These are phyloP conservation scores for Thunnus maccoyii DNA, from an alignment of 2,113 vertebrate species.

Conservation along the genomic window DNA sequence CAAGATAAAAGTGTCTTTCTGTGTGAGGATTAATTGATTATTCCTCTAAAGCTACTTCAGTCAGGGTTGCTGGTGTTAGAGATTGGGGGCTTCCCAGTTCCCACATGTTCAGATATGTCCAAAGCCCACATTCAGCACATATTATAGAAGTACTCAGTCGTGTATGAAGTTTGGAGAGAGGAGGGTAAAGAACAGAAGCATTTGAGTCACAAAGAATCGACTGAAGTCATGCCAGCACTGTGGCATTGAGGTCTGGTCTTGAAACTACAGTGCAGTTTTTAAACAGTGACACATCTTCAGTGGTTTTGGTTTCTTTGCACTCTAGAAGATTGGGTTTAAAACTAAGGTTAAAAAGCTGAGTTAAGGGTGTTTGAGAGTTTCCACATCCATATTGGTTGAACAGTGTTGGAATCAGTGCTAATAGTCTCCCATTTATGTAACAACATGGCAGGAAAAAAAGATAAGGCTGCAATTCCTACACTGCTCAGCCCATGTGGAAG, in stretches of 20 bases:
- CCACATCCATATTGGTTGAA: not conserved
- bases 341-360: not conserved
- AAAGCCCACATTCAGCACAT: constrained; percentile 42
- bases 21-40: constrained; percentile 31
- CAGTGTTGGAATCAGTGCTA: not conserved
- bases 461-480: not conserved
- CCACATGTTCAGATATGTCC: constrained; percentile 42
- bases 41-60: constrained; percentile 21
- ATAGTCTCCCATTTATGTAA: too few relatives aligned
- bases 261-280: constrained; percentile 39
- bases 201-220: constrained; percentile 46
- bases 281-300: constrained; percentile 27
- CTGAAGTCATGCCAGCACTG: constrained; percentile 64
- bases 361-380: not conserved
- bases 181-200: constrained; percentile 38
- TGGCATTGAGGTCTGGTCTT: constrained; percentile 42
- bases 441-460: too few relatives aligned
- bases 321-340: constrained; percentile 6
- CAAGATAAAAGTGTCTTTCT: constrained; percentile 3
- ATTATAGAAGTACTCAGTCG: constrained; percentile 3
- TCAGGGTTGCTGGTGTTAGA: not conserved
- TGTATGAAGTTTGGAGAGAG: constrained; percentile 31
- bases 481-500: not conserved
- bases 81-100: constrained; percentile 7
- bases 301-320: constrained; percentile 13